These are phyloP conservation scores for Osmoderma eremita DNA, from an alignment of 2,888 invertebrate species.

Conservation along the genomic window DNA sequence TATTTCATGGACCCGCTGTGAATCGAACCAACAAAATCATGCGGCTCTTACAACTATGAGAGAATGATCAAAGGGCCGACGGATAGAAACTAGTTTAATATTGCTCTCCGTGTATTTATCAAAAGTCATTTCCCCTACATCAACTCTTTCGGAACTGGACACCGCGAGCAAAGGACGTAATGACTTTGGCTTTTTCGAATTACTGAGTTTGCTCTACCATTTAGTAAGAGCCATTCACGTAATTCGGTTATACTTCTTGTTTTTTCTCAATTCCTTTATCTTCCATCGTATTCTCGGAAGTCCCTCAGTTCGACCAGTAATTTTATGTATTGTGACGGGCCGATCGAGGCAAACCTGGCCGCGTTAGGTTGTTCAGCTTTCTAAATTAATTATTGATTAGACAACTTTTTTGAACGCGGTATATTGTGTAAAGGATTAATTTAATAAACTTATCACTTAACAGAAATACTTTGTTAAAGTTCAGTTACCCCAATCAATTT, in stretches of 20 bases:
- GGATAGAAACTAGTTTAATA: slow-evolving; percentile 55
- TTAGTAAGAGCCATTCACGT: slow-evolving; percentile 38
- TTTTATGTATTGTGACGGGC: slow-evolving; percentile 14
- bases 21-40: slow-evolving; percentile 58
- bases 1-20: slow-evolving; percentile 54
- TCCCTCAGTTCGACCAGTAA: slow-evolving; percentile 11
- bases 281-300: slow-evolving; percentile 36
- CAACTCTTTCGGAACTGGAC: slow-evolving; percentile 21
- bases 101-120: slow-evolving; percentile 34
- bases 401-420: neutral
- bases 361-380: slow-evolving; percentile 2
- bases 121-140: slow-evolving; percentile 34
- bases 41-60: slow-evolving; percentile 55
- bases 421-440: no score
- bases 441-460: no score
- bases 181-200: slow-evolving; percentile 37
- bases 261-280: slow-evolving; percentile 30
- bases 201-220: slow-evolving; percentile 36
- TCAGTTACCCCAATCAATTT: no score
- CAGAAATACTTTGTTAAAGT: no score
- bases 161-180: slow-evolving; percentile 32
- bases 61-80: slow-evolving; percentile 57
- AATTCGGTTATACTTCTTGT: slow-evolving; percentile 31
- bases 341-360: slow-evolving; percentile 10
- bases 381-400: slow-evolving; percentile 28